Percentiles rank a stretch among this genome's conserved stretches.
phyloP scores from a whole-genome alignment of 2,113 vertebrate species.

The Elephas maximus region DNA sequence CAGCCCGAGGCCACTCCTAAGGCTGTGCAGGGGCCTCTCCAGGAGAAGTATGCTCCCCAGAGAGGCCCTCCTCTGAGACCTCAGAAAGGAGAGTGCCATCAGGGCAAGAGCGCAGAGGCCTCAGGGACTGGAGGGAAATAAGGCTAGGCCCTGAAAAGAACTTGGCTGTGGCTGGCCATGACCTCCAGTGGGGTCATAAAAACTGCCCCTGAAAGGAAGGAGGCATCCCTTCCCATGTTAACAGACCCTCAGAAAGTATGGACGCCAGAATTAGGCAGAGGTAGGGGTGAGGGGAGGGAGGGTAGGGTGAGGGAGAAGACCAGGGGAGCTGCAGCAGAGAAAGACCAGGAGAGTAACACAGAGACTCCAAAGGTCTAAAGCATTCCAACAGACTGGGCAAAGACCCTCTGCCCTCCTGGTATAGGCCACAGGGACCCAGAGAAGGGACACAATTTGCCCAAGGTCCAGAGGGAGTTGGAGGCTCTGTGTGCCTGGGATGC shows the following conservation, averaged over 20 bases:
- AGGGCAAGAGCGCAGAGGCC: neutral
- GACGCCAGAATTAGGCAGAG: neutral
- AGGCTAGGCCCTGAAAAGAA: neutral
- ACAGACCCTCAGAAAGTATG: neutral
- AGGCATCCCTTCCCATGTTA: neutral
- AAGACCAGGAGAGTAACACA: too few relatives aligned
- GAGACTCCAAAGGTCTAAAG: neutral
- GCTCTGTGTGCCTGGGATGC: neutral
- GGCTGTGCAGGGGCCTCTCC: neutral
- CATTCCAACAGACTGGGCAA: neutral
- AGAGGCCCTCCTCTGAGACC: neutral
- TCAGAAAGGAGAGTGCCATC: neutral
- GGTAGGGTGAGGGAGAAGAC: neutral
- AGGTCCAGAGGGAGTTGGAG: neutral
- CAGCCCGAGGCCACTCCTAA: neutral
- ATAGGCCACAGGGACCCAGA: neutral
- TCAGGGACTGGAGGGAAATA: neutral
- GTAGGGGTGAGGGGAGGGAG: too few relatives aligned
- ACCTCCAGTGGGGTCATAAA: neutral
- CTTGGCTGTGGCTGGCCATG: neutral
- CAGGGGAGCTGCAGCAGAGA: neutral
- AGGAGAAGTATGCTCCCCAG: neutral
- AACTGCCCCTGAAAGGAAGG: neutral
- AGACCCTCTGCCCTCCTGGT: neutral
- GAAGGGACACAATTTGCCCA: neutral